phyloP scores from a whole-genome alignment of 2,797 vertebrate genomes.

The Enteromius treurensis region DNA sequence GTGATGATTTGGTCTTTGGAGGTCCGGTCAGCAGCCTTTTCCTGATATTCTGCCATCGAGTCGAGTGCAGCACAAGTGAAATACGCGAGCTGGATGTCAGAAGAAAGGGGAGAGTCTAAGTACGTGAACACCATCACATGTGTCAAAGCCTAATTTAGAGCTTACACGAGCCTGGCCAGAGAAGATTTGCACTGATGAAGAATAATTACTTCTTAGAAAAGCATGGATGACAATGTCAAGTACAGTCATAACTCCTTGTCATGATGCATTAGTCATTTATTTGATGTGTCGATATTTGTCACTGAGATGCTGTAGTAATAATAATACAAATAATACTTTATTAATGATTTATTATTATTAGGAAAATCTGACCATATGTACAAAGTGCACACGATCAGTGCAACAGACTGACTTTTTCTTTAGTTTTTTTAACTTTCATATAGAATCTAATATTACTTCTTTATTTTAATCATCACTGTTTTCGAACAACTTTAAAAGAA shows the following conservation, averaged over 20 bases:
- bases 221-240: neutral
- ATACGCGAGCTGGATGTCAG: slow-evolving; percentile 29
- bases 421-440: neutral
- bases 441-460: neutral
- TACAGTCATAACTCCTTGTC: neutral
- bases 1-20: slow-evolving; percentile 25
- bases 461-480: neutral
- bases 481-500: no score
- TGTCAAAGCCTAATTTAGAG: slow-evolving; percentile 16
- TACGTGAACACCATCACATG: slow-evolving; percentile 58
- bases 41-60: slow-evolving; percentile 48
- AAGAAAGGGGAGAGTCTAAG: slow-evolving; percentile 38
- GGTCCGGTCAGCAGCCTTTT: slow-evolving; percentile 3
- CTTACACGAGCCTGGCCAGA: slow-evolving; percentile 11
- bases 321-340: neutral
- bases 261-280: neutral
- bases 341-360: neutral
- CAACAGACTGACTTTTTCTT: neutral
- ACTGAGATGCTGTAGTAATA: neutral
- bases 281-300: neutral
- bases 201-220: neutral
- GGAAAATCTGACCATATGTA: neutral
- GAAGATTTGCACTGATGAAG: neutral
- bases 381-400: neutral
- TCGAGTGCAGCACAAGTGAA: neutral